A percentile compares a stretch with the other conserved stretches of the same genome.
Conservation (phyloP, 2,113 vertebrate species). For the Eonycteris spelaea region DNA sequence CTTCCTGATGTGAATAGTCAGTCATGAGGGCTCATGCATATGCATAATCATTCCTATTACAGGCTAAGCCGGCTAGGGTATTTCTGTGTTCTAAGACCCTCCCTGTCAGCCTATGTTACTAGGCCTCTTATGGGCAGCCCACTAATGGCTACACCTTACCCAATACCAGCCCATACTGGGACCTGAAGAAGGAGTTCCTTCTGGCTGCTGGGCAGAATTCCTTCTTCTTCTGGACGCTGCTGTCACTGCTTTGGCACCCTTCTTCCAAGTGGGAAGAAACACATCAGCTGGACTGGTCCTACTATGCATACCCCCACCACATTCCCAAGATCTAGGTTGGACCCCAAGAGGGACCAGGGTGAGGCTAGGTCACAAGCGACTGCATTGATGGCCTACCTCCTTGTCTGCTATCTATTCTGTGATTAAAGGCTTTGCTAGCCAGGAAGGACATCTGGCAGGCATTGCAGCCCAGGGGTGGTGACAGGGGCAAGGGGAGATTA, state of each 20-base stretch:
- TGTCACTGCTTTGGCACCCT: background rate
- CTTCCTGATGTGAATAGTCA: background rate
- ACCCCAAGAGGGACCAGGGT: background rate
- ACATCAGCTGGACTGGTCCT: background rate
- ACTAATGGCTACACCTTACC: background rate
- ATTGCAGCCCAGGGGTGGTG: background rate
- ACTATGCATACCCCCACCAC: background rate
- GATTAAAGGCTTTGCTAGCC: background rate
- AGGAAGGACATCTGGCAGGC: background rate
- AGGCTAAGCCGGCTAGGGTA: background rate
- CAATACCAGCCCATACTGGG: background rate
- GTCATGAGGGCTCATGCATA: slow-evolving; percentile 1
- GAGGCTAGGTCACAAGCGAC: background rate
- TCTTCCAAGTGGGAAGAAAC: background rate
- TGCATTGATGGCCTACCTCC: too few relatives aligned
- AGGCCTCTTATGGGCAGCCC: background rate
- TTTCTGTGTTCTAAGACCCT: background rate
- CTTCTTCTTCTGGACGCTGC: background rate
- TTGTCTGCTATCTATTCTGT: background rate
- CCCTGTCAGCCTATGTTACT: background rate
- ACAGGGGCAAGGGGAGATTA: too few relatives aligned
- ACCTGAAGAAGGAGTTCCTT: background rate
- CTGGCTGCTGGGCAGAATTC: background rate
- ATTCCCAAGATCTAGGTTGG: background rate
- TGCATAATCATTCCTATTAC: background rate